Evolutionary conservation across 2,113 vertebrate species (phyloP).

Genomic region (Vulpes vulpes): DNA sequence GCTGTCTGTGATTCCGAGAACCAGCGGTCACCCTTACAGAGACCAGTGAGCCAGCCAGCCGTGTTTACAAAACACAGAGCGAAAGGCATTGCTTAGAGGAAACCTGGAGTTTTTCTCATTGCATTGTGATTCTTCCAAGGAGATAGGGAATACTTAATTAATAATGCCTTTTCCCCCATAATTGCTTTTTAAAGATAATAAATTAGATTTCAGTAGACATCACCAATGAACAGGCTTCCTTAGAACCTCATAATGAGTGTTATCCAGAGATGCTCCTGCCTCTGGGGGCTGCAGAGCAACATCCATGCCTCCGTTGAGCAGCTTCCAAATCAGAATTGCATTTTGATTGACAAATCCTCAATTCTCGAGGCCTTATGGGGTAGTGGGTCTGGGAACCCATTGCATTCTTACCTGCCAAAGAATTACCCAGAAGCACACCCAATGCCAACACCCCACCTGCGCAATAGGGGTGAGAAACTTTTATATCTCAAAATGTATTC

Average conservation of each 20-base stretch:
- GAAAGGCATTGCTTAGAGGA: neutral
- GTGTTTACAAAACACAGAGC: neutral
- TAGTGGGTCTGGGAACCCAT: constrained; percentile 65
- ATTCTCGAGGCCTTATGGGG: constrained; percentile 12
- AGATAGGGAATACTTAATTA: neutral
- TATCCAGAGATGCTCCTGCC: neutral
- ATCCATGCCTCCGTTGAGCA: neutral
- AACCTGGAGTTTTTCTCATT: neutral
- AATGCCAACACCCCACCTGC: constrained; percentile 6
- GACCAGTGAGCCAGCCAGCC: neutral
- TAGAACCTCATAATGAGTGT: neutral
- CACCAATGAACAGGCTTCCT: neutral
- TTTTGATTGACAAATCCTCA: constrained; percentile 71
- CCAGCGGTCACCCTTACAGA: fast-evolving
- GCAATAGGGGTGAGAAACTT: neutral
- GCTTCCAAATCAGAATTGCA: constrained; percentile 70
- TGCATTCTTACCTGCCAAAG: constrained; percentile 82
- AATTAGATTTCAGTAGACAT: neutral
- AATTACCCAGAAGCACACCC: constrained; percentile 70
- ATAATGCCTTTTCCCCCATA: constrained; percentile 33
- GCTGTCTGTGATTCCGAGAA: neutral
- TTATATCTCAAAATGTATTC: constrained; percentile 43
- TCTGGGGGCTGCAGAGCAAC: neutral
- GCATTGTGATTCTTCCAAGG: neutral
- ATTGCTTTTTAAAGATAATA: constrained; percentile 43